Base-by-base conservation (phyloP, 1,140 invertebrate genomes). In the Euschistus heros region DNA sequence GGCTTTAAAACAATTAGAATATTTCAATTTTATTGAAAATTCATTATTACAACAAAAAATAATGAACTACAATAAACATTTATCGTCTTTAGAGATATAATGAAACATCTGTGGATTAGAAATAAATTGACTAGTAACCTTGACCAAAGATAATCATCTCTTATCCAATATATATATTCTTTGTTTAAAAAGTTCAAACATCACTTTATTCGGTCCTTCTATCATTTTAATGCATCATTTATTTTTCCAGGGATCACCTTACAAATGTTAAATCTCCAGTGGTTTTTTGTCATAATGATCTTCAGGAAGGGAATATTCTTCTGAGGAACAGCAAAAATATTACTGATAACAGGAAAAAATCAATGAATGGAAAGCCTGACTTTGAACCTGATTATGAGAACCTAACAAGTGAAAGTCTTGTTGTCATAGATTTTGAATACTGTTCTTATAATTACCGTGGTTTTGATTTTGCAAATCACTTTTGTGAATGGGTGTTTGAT, bases 271-370 rank as follows among this genome's bases (percentile, higher is more conserved):
- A 78, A 15, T 88, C 89, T 65, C 89, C 92, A 0, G 91, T 97
- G 0, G 86, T 94, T 0, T 98, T 98, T 75, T 96, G 92, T 73
- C 95, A 98, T 76, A 98, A 98, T 76, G 95, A 98, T 73, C 80
- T 97, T 75, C 94, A 98, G 76, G 93, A 97, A 82, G 95, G 94
- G 75, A 84, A 81, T 70, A 79, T 79, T 65, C 71, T 80, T 8
- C 27, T 69, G 18, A 63, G 61, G 2, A 55, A 68, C 8, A 26
- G 26, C 13, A 54, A n/a, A 14, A 26, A 30, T 27, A 15, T 42
- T 14, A 30, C 18, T 17, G 50, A 64, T 54, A 33, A 46, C 2
- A 67, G 50, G 17, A 57, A 17, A 24, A 57, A 57, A 26, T 24
- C 54, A 22, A 57, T 17, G 7, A 57, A 27, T 57, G 54, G 18